These are phyloP conservation scores for Pangasianodon gigas DNA, from an alignment of 2,113 vertebrate species.

Conservation along the genomic window DNA sequence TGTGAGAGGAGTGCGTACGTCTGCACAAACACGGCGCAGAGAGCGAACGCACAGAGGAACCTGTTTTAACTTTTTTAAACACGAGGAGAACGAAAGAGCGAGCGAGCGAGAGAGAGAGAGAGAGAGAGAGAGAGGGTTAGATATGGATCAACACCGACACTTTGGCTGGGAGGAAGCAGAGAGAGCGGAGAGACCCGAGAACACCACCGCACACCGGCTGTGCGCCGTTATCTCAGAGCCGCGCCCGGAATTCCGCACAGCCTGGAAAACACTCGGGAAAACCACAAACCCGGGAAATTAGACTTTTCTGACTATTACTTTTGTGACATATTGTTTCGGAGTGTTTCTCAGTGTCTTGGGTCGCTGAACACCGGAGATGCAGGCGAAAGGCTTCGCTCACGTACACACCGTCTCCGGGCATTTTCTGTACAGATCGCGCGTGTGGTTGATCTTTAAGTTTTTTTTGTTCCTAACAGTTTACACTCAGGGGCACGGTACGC, in stretches of 20 bases:
- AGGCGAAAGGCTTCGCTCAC: background rate
- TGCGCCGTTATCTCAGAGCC: conserved; percentile 67
- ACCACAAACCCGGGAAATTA: conserved; percentile 59
- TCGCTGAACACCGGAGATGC: background rate
- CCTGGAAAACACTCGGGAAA: conserved; percentile 61
- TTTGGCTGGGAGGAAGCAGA: conserved; percentile 62
- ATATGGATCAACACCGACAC: conserved; percentile 58
- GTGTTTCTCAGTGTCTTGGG: conserved; percentile 56
- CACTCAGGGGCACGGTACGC: conserved; percentile 37
- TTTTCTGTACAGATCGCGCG: conserved; percentile 13
- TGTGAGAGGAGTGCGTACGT: conserved; percentile 69
- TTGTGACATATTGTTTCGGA: conserved; percentile 59
- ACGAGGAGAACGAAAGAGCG: conserved; percentile 48
- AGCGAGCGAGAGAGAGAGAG: conserved; percentile 53
- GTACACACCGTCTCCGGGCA: background rate
- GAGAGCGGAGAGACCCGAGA: conserved; percentile 63
- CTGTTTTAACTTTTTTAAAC: conserved; percentile 70
- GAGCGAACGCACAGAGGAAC: conserved; percentile 68
- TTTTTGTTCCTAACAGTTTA: background rate
- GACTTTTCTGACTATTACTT: conserved; percentile 67
- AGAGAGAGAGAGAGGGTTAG: conserved; percentile 47
- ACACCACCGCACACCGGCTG: conserved; percentile 65
- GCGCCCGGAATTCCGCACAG: conserved; percentile 66
- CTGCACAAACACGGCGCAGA: conserved; percentile 58
- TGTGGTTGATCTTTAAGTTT: background rate